phyloP scores from a whole-genome alignment of 2,888 invertebrate species.

The Cephus pulcher region DNA sequence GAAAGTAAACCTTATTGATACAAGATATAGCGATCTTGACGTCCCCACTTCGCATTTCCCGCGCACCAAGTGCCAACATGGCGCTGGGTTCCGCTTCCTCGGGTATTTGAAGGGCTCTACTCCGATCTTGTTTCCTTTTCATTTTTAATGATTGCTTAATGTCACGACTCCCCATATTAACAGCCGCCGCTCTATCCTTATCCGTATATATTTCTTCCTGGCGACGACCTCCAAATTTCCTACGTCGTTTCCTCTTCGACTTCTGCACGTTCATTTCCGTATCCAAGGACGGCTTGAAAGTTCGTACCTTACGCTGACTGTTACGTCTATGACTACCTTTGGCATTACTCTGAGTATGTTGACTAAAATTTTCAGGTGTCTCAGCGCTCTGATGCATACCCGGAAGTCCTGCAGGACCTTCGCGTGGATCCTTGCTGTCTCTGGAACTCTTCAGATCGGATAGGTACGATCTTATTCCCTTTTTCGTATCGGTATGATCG shows the following conservation, averaged over 20 bases:
- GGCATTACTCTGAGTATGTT: neutral
- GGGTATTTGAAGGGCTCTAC: conserved; percentile 78
- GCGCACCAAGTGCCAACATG: conserved; percentile 79
- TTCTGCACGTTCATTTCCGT: conserved; percentile 54
- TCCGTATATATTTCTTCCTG: conserved; percentile 88
- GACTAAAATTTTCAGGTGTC: neutral
- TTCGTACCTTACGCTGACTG: conserved; percentile 9
- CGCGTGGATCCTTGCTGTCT: conserved; percentile 5
- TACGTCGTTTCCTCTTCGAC: conserved; percentile 54
- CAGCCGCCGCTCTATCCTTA: conserved; percentile 91
- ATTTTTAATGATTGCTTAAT: conserved; percentile 87
- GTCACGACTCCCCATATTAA: conserved; percentile 86
- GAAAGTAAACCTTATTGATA: conserved; percentile 78
- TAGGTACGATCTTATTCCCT: conserved; percentile 17
- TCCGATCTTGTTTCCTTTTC: conserved; percentile 83
- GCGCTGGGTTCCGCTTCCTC: conserved; percentile 84
- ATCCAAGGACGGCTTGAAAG: conserved; percentile 41
- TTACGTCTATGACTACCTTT: neutral
- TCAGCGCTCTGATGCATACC: neutral
- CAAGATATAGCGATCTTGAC: conserved; percentile 79
- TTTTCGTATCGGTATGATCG: conserved; percentile 59
- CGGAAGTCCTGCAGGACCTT: neutral
- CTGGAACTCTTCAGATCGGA: conserved; percentile 13
- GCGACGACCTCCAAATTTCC: conserved; percentile 45
- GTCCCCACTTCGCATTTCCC: conserved; percentile 82